Conservation (phyloP, 2,888 invertebrate species). For the Anticlea derivata region DNA sequence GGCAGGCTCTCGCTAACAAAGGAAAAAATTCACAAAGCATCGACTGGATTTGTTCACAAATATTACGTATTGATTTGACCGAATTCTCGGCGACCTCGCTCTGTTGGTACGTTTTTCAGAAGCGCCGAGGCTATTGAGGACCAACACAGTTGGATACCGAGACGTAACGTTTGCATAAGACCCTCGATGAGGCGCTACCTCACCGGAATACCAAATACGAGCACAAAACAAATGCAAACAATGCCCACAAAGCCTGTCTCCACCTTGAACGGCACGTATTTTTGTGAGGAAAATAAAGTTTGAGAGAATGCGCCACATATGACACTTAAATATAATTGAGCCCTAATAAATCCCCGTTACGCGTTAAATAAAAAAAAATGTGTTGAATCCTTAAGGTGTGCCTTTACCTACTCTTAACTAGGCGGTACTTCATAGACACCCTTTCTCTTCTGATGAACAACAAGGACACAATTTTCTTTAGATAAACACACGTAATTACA, state of each 20-base stretch:
- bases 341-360: too few relatives aligned
- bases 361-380: too few relatives aligned
- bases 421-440: too few relatives aligned
- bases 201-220: constrained; percentile 54
- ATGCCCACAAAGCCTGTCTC: background rate
- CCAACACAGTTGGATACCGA: constrained; percentile 28
- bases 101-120: constrained; percentile 41
- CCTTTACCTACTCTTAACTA: too few relatives aligned
- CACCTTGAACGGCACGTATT: background rate
- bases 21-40: constrained; percentile 19
- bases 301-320: too few relatives aligned
- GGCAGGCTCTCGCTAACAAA: constrained; percentile 19
- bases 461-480: too few relatives aligned
- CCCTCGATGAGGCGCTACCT: constrained; percentile 45
- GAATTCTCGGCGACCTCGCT: constrained; percentile 38
- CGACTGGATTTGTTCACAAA: constrained; percentile 20
- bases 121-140: constrained; percentile 45
- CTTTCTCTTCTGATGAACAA: too few relatives aligned
- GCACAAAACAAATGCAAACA: constrained; percentile 16
- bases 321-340: too few relatives aligned
- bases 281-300: too few relatives aligned
- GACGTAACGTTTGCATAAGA: constrained; percentile 68
- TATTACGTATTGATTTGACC: constrained; percentile 27
- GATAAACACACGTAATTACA: too few relatives aligned
- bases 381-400: too few relatives aligned